These are phyloP conservation scores for Mirza zaza DNA, from an alignment of 2,113 vertebrate genomes.

Conservation along the genomic window DNA sequence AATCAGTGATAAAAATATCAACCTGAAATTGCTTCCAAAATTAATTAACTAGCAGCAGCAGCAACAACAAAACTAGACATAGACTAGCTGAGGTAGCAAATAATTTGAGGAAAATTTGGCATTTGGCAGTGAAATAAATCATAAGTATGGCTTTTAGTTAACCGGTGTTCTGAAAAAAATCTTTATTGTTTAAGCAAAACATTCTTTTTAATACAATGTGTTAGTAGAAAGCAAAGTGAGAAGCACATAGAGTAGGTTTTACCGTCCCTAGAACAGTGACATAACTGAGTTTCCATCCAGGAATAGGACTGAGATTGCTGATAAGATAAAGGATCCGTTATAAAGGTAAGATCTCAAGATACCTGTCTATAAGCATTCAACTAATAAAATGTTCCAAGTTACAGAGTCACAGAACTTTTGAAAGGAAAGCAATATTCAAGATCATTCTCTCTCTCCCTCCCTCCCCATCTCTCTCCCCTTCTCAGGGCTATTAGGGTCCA, in stretches of 20 bases:
- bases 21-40: background rate
- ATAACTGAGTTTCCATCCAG: background rate
- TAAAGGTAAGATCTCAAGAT: background rate
- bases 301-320: background rate
- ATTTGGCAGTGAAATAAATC: background rate
- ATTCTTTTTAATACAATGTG: background rate
- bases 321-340: background rate
- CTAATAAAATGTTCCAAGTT: background rate
- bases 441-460: background rate
- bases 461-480: background rate
- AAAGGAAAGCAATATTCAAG: background rate
- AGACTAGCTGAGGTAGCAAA: background rate
- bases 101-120: background rate
- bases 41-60: background rate
- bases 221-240: background rate
- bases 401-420: background rate
- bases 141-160: background rate
- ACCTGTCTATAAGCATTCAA: background rate
- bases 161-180: background rate
- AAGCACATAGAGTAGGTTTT: background rate
- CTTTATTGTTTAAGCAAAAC: background rate
- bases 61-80: background rate
- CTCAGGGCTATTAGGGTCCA: background rate
- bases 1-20: background rate
- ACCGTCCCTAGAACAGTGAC: background rate